Conservation (phyloP, 2,888 invertebrate species). For the Agrotis ipsilon region DNA sequence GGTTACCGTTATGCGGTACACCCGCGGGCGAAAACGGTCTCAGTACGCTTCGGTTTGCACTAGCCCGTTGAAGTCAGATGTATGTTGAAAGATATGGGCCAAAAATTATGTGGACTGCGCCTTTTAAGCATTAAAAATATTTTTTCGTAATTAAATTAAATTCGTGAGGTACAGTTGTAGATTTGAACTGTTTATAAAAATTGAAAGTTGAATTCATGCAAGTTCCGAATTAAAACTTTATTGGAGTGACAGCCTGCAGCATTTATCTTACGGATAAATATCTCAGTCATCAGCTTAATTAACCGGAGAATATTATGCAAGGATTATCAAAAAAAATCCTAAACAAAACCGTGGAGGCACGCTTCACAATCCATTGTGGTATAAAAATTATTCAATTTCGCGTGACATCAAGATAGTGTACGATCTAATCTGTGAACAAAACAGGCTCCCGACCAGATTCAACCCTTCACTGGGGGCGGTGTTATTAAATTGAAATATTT, state of each 20-base stretch:
- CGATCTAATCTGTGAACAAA: slow-evolving; percentile 84
- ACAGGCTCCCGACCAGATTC: slow-evolving; percentile 77
- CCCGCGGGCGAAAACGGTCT: slow-evolving; percentile 77
- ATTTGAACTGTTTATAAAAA: neutral
- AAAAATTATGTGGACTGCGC: slow-evolving; percentile 18
- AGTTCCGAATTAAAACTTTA: neutral
- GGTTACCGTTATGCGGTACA: slow-evolving; percentile 77
- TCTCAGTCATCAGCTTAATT: slow-evolving; percentile 64
- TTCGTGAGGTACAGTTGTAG: slow-evolving; percentile 1
- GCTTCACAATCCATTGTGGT: slow-evolving; percentile 74
- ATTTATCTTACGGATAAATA: slow-evolving; percentile 17
- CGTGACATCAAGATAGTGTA: slow-evolving; percentile 87
- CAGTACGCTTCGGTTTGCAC: slow-evolving; percentile 35
- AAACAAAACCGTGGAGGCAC: slow-evolving; percentile 71
- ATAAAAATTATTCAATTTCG: slow-evolving; percentile 86
- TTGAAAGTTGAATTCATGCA: neutral
- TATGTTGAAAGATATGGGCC: slow-evolving; percentile 53
- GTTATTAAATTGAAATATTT: slow-evolving; percentile 91
- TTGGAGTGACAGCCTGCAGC: neutral
- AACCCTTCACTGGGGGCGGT: slow-evolving; percentile 87
- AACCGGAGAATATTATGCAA: slow-evolving; percentile 63
- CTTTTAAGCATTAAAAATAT: slow-evolving; percentile 1
- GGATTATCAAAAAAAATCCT: slow-evolving; percentile 60
- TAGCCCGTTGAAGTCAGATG: slow-evolving; percentile 38
- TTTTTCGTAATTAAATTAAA: neutral